A percentile compares a stretch with the other conserved stretches of the same genome.
Evolutionary conservation across 2,797 vertebrate genomes (phyloP).

Genomic region (Lacerta viridis): DNA sequence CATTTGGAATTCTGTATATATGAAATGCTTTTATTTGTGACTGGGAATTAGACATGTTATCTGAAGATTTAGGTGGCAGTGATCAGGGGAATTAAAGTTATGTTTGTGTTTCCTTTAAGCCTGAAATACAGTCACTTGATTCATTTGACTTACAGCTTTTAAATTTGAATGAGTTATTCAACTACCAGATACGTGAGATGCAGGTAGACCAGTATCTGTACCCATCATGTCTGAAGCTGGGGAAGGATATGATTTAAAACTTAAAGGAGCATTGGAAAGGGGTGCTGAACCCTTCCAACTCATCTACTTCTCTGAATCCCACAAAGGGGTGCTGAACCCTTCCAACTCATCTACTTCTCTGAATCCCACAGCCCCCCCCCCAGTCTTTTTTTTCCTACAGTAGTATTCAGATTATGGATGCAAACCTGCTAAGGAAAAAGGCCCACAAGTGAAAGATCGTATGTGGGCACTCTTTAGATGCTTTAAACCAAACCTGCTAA

Average conservation of each 20-base stretch:
- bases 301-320: background rate
- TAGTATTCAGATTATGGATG: background rate
- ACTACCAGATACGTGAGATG: background rate
- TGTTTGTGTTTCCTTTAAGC: conserved; percentile 37
- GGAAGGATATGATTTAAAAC: background rate
- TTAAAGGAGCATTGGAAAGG: background rate
- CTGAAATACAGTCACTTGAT: conserved; percentile 37
- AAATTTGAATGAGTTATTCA: background rate
- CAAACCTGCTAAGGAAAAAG: background rate
- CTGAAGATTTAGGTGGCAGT: background rate
- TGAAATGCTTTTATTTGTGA: background rate
- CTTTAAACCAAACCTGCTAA: background rate
- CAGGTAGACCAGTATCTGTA: background rate
- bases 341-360: background rate
- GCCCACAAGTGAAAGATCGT: background rate
- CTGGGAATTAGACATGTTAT: background rate
- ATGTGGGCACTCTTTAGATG: background rate
- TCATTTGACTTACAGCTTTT: background rate
- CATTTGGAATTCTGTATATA: background rate
- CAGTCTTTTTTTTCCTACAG: background rate
- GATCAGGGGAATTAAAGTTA: conserved; percentile 17
- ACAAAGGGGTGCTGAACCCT: background rate
- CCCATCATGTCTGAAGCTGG: background rate
- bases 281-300: background rate
- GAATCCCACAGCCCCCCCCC: too few relatives aligned